Evolutionary conservation across 2,797 vertebrate genomes (phyloP).

Genomic region (Aplochiton taeniatus): DNA sequence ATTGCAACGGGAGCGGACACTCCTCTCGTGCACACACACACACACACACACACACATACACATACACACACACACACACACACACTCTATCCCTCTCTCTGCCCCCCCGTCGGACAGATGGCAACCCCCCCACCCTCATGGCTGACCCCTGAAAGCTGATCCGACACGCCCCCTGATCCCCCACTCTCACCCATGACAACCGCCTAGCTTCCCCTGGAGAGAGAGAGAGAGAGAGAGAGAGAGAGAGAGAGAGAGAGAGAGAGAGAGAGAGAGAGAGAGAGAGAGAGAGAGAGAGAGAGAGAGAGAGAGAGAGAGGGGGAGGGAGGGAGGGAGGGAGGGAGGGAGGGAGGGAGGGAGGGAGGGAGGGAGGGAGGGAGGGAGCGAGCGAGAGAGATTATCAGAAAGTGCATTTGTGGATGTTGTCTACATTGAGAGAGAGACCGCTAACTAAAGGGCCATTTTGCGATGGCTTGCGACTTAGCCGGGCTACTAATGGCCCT

Average conservation of each 20-base stretch:
- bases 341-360: neutral
- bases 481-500: too few relatives aligned
- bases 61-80: constrained; percentile 17
- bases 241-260: neutral
- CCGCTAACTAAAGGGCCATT: constrained; percentile 12
- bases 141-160: constrained; percentile 34
- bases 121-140: constrained; percentile 18
- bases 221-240: neutral
- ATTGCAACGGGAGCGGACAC: too few relatives aligned
- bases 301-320: neutral
- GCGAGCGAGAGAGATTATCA: constrained; percentile 8
- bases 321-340: neutral
- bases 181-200: constrained; percentile 27
- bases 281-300: neutral
- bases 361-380: constrained; percentile 4
- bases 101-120: constrained; percentile 37
- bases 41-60: constrained; percentile 14
- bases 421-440: neutral
- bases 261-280: neutral
- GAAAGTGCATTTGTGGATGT: neutral
- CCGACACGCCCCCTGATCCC: constrained; percentile 28
- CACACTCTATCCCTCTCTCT: neutral
- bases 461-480: constrained; percentile 17
- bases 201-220: neutral
- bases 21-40: too few relatives aligned